Evolutionary conservation across 2,113 vertebrate genomes (phyloP).

Genomic region (Labrus mixtus): DNA sequence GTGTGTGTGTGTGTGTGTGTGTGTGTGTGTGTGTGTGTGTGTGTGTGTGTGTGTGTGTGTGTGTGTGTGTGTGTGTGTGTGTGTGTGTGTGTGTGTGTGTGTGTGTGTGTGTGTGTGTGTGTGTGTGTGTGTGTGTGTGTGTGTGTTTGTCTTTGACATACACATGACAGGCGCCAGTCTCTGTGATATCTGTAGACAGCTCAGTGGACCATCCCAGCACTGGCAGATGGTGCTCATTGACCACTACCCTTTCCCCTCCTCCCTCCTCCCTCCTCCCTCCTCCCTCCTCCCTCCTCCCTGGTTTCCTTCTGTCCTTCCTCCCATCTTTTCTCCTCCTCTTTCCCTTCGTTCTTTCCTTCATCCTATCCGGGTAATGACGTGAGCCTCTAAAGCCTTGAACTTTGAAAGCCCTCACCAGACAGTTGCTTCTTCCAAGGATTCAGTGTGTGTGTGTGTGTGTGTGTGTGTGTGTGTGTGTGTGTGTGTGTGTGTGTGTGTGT

Average conservation of each 20-base stretch:
- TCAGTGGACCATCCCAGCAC: constrained; percentile 24
- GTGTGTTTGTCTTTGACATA: neutral
- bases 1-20: constrained; percentile 1
- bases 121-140: neutral
- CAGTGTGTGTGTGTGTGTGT: neutral
- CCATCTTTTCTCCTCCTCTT: neutral
- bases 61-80: neutral
- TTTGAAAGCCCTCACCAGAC: constrained; percentile 34
- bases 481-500: constrained; percentile 14
- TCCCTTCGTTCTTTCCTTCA: neutral
- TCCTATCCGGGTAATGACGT: neutral
- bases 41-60: neutral
- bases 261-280: neutral
- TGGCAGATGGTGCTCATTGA: constrained; percentile 46
- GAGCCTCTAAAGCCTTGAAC: constrained; percentile 17
- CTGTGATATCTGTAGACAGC: constrained; percentile 44
- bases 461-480: neutral
- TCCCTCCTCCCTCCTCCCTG: neutral
- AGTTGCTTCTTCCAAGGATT: constrained; percentile 10
- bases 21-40: neutral
- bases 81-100: neutral
- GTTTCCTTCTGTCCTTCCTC: neutral
- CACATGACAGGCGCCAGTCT: constrained; percentile 14
- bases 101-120: neutral
- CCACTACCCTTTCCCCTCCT: constrained; percentile 10